Evolutionary conservation across 35 echinoderm and acorn worm genomes (phyloP).

Genomic region (Holothuria glaberrima): DNA sequence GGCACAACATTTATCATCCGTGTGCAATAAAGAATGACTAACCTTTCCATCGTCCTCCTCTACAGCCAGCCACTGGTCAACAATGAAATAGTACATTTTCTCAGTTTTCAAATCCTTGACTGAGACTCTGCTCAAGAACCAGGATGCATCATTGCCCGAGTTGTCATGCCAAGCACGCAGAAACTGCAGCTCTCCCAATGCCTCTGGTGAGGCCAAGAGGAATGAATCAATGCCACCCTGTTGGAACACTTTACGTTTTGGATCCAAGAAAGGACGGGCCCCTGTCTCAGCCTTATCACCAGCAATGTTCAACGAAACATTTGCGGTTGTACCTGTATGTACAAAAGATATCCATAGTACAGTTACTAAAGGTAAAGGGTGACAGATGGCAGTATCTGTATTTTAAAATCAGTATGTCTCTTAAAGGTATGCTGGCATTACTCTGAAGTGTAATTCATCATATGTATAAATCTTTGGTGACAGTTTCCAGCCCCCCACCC

Average conservation of each 20-base stretch:
- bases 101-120: slow-evolving; percentile 85
- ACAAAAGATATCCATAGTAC: too few species aligned
- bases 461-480: too few species aligned
- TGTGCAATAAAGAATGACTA: neutral
- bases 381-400: too few species aligned
- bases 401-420: too few species aligned
- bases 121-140: slow-evolving; percentile 79
- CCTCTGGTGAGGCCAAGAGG: slow-evolving; percentile 60
- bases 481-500: too few species aligned
- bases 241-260: slow-evolving; percentile 82
- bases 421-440: too few species aligned
- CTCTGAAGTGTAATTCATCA: too few species aligned
- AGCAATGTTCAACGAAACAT: slow-evolving; percentile 74
- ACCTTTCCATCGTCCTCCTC: slow-evolving; percentile 98
- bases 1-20: too few species aligned
- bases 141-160: slow-evolving; percentile 73
- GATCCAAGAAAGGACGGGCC: slow-evolving; percentile 60
- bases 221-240: slow-evolving; percentile 90
- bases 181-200: slow-evolving; percentile 75
- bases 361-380: too few species aligned
- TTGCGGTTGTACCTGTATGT: slow-evolving; percentile 76
- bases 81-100: slow-evolving; percentile 88
- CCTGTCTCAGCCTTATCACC: slow-evolving; percentile 79
- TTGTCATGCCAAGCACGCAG: slow-evolving; percentile 91
- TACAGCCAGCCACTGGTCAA: slow-evolving; percentile 92